A percentile compares a stretch with the other conserved stretches of the same genome.
Conservation (phyloP, 2,113 vertebrate species). For the Alethe diademata region DNA sequence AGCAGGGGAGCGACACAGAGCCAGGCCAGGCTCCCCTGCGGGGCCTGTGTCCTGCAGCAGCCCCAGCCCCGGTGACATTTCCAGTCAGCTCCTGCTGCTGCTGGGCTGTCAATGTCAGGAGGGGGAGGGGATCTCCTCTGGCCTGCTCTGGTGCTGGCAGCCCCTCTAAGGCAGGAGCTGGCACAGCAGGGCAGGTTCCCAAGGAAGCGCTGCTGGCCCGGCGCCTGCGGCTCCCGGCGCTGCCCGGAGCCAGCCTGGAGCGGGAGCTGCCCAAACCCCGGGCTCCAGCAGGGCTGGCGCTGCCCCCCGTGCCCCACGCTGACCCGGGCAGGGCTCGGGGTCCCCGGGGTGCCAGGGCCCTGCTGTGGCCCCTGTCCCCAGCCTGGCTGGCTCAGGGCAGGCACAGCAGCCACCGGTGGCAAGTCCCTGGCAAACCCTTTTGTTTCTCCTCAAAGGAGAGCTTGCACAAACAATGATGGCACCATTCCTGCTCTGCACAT, state of each 20-base stretch:
- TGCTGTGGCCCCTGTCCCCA: accelerated
- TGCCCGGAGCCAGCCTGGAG: background rate
- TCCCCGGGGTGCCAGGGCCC: accelerated
- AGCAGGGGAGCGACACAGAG: background rate
- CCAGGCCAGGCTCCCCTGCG: background rate
- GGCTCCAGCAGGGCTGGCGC: background rate
- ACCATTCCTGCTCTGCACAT: constrained; percentile 26
- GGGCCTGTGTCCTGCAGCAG: constrained; percentile 27
- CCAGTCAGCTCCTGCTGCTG: constrained; percentile 47
- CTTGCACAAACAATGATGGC: background rate
- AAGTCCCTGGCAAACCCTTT: constrained; percentile 1
- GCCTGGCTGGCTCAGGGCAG: background rate
- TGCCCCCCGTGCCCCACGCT: accelerated
- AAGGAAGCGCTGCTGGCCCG: constrained; percentile 51
- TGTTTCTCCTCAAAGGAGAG: background rate
- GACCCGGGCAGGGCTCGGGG: accelerated
- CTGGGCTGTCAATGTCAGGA: constrained; percentile 65
- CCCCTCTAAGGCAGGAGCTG: constrained; percentile 67
- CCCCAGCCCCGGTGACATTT: constrained; percentile 71
- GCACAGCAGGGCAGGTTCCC: constrained; percentile 63
- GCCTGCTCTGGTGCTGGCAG: constrained; percentile 63
- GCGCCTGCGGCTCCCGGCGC: constrained; percentile 13
- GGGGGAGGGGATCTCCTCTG: constrained; percentile 50
- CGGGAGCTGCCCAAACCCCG: background rate
- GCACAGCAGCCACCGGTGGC: background rate